Percentiles rank a stretch among this genome's conserved stretches.
Evolutionary conservation across 2,888 invertebrate species (phyloP).

Genomic region (Brachyptera risi): DNA sequence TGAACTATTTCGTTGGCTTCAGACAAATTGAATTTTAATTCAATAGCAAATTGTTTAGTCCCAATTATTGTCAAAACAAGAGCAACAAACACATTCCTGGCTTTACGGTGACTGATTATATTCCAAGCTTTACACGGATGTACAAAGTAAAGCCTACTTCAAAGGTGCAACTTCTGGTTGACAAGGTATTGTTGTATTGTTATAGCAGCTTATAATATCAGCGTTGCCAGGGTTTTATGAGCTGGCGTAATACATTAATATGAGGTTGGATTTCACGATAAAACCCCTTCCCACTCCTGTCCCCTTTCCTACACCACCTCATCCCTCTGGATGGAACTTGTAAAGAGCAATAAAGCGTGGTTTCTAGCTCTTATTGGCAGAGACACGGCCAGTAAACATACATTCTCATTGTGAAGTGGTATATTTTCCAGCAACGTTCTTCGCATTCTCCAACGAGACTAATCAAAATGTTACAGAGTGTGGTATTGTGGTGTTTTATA

Average conservation of each 20-base stretch:
- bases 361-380: background rate
- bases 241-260: background rate
- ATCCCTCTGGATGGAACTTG: background rate
- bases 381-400: conserved; percentile 4
- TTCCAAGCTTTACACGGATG: no score
- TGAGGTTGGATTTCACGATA: background rate
- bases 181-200: background rate
- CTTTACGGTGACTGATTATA: no score
- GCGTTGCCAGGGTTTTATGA: background rate
- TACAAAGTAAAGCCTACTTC: no score
- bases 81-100: no score
- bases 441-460: background rate
- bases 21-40: no score
- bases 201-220: background rate
- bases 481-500: no score
- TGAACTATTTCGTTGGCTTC: no score
- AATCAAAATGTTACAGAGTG: background rate
- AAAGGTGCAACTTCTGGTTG: background rate
- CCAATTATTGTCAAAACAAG: no score
- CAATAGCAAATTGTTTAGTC: no score
- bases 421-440: background rate
- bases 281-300: background rate
- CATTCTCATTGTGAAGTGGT: conserved; percentile 11
- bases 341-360: background rate
- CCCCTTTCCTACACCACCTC: no score